Conservation (phyloP, 1,140 invertebrate genomes). For the Heliconius himera region DNA sequence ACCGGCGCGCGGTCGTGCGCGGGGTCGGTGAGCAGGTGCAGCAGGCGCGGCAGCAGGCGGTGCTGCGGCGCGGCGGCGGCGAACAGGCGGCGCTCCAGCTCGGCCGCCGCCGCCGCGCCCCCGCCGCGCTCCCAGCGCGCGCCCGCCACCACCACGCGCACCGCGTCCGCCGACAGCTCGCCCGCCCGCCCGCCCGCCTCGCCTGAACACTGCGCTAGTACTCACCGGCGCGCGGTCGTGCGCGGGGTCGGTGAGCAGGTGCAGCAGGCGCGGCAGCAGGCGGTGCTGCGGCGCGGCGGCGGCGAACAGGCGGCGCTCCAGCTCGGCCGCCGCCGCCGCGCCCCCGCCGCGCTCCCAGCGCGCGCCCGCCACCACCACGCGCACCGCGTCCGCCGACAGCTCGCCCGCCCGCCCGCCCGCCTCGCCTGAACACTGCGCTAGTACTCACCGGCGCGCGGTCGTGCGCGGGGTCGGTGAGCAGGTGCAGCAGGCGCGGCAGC, state of each 20-base stretch:
- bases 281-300: conserved; percentile 67
- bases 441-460: too few species aligned
- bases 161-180: conserved; percentile 57
- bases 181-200: too few species aligned
- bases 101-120: conserved; percentile 51
- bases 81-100: conserved; percentile 67
- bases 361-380: conserved; percentile 66
- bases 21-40: conserved; percentile 60
- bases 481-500: conserved; percentile 66
- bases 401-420: too few species aligned
- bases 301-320: conserved; percentile 67
- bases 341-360: conserved; percentile 61
- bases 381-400: conserved; percentile 57
- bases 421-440: conserved; percentile 25
- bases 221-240: conserved; percentile 7
- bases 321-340: conserved; percentile 53
- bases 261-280: conserved; percentile 67
- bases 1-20: conserved; percentile 31
- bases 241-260: conserved; percentile 57
- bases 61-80: conserved; percentile 65
- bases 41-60: conserved; percentile 67
- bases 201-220: conserved; percentile 22
- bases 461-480: conserved; percentile 54
- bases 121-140: conserved; percentile 66
- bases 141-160: conserved; percentile 64